These are phyloP conservation scores for Phymanthus crucifer DNA, from an alignment of 92 coral and sea anemone genomes.

Conservation along the genomic window DNA sequence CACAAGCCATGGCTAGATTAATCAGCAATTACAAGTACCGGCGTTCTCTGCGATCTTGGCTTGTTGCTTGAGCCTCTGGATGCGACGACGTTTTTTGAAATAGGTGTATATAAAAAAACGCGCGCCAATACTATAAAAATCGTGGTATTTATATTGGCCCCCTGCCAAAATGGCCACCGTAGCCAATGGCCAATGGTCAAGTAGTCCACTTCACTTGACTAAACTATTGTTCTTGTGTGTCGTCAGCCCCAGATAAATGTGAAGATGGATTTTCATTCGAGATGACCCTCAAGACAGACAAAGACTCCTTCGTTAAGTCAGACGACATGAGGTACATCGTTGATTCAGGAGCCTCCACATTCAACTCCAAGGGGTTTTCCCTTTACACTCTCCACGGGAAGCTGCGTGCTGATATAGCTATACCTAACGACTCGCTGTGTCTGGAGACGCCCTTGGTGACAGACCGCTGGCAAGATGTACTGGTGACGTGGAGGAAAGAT, in stretches of 20 bases:
- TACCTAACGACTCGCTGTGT: slow-evolving; percentile 82
- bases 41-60: too few species aligned
- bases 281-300: slow-evolving; percentile 88
- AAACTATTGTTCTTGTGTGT: neutral
- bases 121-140: too few species aligned
- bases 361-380: slow-evolving; percentile 94
- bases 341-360: slow-evolving; percentile 95
- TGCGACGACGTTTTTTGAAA: too few species aligned
- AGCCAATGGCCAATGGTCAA: too few species aligned
- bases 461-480: slow-evolving; percentile 89
- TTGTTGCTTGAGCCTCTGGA: too few species aligned
- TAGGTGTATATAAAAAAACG: too few species aligned
- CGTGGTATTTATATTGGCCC: too few species aligned
- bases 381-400: slow-evolving; percentile 81
- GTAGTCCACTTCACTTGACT: neutral
- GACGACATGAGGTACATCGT: slow-evolving; percentile 86
- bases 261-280: slow-evolving; percentile 89
- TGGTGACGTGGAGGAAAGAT: slow-evolving; percentile 79
- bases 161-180: too few species aligned
- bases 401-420: slow-evolving; percentile 89
- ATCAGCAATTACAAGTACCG: too few species aligned
- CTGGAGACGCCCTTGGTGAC: slow-evolving; percentile 73
- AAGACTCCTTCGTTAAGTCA: slow-evolving; percentile 50
- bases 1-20: too few species aligned
- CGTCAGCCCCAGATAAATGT: slow-evolving; percentile 83